Base-by-base conservation (phyloP, 1,140 invertebrate genomes). In the Drosophila novamexicana region DNA sequence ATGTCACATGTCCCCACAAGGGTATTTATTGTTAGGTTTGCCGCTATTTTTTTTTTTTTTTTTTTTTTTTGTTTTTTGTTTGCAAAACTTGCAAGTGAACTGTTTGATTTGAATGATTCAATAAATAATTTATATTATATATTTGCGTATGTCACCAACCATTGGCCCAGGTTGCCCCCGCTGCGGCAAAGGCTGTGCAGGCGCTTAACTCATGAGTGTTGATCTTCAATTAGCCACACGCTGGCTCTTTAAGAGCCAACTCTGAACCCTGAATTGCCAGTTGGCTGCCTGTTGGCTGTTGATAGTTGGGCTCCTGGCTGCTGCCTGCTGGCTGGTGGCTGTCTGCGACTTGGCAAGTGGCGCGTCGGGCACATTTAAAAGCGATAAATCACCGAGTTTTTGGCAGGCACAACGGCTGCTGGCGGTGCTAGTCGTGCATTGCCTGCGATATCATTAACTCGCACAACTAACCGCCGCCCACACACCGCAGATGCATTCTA, bases 71-170 rank as follows among this genome's bases (percentile, higher is more conserved):
- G 61, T 57, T 50, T 40, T 44, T 82, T 75, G 77, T 77, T 86
- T 75, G 71, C 64, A 67, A 81, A 86, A 89, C 84, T 89, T 89
- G 84, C 84, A 80, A 89, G 85, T 89, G 84, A 89, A 89, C 89
- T 89, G 84, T 90, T 89, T 89, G 84, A 89, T 89, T 88, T 84
- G 84, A 89, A 89, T 89, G 84, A 89, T 89, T 89, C 84, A 89
- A 89, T 89, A 89, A 89, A 89, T 89, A 78, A 89, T 89, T 89
- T 89, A 89, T 89, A 84, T 89, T 84, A 89, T 89, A 84, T 89
- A 84, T 89, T 89, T 84, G 84, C 84, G 84, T 89, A 68, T 81
- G 77, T 66, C 63, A 52, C 32, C n/a, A 1, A 2, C 1, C 10
- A 12, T 40, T 29, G 45, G 16, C 8, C 18, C 12, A 12, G 9